Evolutionary conservation across 1,140 invertebrate species (phyloP).

Genomic region (Rhopalosiphum maidis): DNA sequence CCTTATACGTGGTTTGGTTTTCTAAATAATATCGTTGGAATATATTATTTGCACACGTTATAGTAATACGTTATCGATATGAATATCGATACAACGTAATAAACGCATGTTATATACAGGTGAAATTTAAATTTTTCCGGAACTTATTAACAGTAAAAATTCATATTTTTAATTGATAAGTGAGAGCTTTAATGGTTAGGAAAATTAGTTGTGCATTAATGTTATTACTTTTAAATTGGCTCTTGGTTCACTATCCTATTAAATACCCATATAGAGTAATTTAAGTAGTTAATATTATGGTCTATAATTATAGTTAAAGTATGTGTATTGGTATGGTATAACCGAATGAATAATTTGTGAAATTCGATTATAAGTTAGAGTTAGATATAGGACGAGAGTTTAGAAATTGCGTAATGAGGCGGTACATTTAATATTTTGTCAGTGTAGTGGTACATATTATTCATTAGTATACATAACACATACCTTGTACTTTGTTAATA

Average conservation of each 20-base stretch:
- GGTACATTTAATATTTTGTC: slow-evolving; percentile 1
- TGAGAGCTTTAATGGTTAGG: neutral
- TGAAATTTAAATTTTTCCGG: neutral
- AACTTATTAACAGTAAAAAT: neutral
- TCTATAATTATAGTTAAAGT: neutral
- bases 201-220: neutral
- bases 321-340: neutral
- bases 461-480: neutral
- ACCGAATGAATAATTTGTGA: slow-evolving; percentile 2
- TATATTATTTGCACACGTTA: neutral
- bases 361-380: slow-evolving; percentile 16
- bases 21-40: neutral
- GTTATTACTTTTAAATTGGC: neutral
- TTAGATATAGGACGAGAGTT: neutral
- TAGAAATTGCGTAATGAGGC: slow-evolving; percentile 14
- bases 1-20: slow-evolving; percentile 21
- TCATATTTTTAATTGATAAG: neutral
- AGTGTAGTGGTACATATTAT: neutral
- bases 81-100: neutral
- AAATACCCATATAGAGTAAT: neutral
- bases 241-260: neutral
- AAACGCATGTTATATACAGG: neutral
- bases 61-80: neutral
- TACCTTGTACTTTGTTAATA: neutral
- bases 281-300: slow-evolving; percentile 11